Conservation (phyloP, 1,140 invertebrate species). For the Bombyx mori region DNA sequence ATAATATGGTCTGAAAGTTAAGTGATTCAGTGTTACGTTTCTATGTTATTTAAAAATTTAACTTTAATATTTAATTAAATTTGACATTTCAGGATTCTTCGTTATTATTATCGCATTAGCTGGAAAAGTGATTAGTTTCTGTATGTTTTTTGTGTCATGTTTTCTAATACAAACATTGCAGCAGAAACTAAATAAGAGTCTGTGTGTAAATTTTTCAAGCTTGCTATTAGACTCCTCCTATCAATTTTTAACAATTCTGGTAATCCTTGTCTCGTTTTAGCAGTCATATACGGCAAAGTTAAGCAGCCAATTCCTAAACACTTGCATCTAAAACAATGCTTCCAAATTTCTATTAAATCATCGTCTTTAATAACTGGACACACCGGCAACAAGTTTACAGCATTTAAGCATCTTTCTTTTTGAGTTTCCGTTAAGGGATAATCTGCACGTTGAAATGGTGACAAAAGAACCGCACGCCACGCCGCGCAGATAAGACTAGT, state of each 20-base stretch:
- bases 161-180: conserved; percentile 60
- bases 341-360: conserved; percentile 63
- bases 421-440: conserved; percentile 63
- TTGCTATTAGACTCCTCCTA: conserved; percentile 55
- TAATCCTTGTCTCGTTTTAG: conserved; percentile 40
- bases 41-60: too few species aligned
- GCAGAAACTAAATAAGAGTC: conserved; percentile 57
- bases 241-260: conserved; percentile 54
- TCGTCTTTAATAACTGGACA: conserved; percentile 60
- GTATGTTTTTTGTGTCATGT: conserved; percentile 33
- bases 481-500: conserved; percentile 50
- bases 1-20: too few species aligned
- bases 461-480: conserved; percentile 58
- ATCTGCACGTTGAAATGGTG: conserved; percentile 61
- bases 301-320: conserved; percentile 55
- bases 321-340: conserved; percentile 60
- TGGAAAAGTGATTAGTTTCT: not conserved
- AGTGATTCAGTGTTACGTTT: too few species aligned
- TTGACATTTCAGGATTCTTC: too few species aligned
- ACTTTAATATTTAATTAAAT: too few species aligned
- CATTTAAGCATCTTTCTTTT: conserved; percentile 54
- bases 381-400: conserved; percentile 59
- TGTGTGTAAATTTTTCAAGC: conserved; percentile 58
- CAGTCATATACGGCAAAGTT: conserved; percentile 56
- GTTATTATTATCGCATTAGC: too few species aligned